Base-by-base conservation (phyloP, 2,888 invertebrate genomes). In the Drosophila leonis region DNA sequence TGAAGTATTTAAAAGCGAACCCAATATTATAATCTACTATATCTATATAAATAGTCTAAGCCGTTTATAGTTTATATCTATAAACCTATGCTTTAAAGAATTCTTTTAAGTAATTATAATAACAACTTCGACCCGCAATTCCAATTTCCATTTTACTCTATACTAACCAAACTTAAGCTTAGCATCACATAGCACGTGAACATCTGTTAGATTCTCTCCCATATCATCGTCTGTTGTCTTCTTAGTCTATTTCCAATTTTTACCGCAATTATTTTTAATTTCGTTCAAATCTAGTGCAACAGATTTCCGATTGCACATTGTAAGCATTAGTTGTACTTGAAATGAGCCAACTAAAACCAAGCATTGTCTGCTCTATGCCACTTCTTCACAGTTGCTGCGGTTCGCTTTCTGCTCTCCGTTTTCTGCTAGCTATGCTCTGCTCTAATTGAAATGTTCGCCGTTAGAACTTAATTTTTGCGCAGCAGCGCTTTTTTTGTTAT, bases 371-470 rank as follows among this genome's bases (percentile, higher is more conserved):
- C 18, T 59, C 54, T 44, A 8, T 42, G 41, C 31, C 31, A 31
- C 24, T 60, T 59, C 12, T 37, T 33, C 62, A 39, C 55, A 57
- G 62, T 67, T 67, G 52, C n/a, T 60, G 66, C 15, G 44, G 29
- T 48, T 37, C 42, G 59, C 20, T 20, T 10, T 13, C 33, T 56
- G 7, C 27, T 54, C 37, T 24, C 6, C 49, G 65, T 48, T 68
- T 56, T 65, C 27, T 29, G 29, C 35, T 57, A 13, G 29, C 35
- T 57, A 13, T 44, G 12, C 52, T 59, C 48, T 15, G 62, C 35
- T 70, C 70, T 79, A 85, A 83, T 82, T 84, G 82, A 82, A 83
- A 72, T 80, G 88, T 82, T 82, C 57, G 65, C 48, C 67, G 68
- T 61, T 77, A 71, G 71, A 82, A 67, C 61, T 88, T 74, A 79